Base-by-base conservation (phyloP, 2,113 vertebrate genomes). In the Uria lomvia region DNA sequence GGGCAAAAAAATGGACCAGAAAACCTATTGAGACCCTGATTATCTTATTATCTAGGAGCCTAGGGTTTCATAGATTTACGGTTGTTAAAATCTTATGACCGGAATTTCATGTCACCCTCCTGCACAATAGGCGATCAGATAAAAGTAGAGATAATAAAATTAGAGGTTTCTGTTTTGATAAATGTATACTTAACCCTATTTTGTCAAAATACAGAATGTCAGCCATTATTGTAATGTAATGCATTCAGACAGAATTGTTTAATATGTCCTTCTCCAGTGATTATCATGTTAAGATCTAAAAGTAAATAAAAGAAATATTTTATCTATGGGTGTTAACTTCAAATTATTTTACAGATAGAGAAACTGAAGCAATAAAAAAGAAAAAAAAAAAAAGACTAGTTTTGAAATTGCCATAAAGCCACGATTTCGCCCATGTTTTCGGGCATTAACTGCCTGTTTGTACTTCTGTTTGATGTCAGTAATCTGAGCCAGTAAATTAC, bases 21-120 rank as follows among this genome's bases (percentile, higher is more conserved):
- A 90, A 10, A 83, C 32, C 30, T 68, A 56, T 2, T 56, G 66
- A 85, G 20, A 85, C 9, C 4, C 13, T 60, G 11, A 47, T 78
- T 87, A 47, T 75, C 32, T 55, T 88, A 36, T 40, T 68, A 19
- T 67, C 21, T 52, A 50, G 11, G 9, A 68, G 8, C 8, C 9
- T 17, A 34, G 4, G 9, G 4, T 14, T 84, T 81, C 49, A 55
- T 12, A 40, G n/a, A 52, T 9, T 52, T 65, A 67, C 0, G 0
- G 27, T 24, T 45, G 34, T 36, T 83, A 90, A 88, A 87, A 67
- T 17, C n/a, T 43, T 49, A 34, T 34, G 24, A 53, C 13, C 0
- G 2, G 29, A 86, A 76, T 79, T 94, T 88, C 13, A 34, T 26
- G 9, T 76, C 8, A 53, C 3, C 2, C 1, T 60, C 13, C 18